Evolutionary conservation across 2,797 vertebrate genomes (phyloP).

Genomic region (Glossophaga mutica): DNA sequence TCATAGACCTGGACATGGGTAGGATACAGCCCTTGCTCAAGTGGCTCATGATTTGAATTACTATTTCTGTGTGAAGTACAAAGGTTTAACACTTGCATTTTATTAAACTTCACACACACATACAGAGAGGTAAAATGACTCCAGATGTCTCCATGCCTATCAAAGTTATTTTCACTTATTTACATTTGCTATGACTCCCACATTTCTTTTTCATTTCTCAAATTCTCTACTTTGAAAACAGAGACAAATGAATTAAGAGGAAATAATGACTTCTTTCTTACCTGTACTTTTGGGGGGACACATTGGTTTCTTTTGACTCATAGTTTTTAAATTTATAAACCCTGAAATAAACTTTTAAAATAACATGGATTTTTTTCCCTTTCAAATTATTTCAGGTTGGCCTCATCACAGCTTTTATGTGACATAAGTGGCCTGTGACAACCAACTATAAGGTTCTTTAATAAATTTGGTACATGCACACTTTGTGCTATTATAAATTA

Average conservation of each 20-base stretch:
- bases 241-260: not conserved
- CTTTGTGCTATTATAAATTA: too few relatives aligned
- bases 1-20: not conserved
- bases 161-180: not conserved
- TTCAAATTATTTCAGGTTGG: not conserved
- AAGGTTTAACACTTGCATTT: not conserved
- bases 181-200: not conserved
- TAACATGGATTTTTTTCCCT: not conserved
- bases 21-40: not conserved
- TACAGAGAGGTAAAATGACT: not conserved
- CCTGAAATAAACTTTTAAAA: constrained; percentile 3
- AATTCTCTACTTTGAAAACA: not conserved
- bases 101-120: not conserved
- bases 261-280: not conserved
- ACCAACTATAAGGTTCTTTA: not conserved
- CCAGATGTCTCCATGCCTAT: not conserved
- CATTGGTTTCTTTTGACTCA: not conserved
- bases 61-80: not conserved
- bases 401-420: not conserved
- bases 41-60: not conserved
- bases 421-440: not conserved
- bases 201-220: not conserved
- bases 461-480: too few relatives aligned
- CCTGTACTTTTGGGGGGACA: not conserved
- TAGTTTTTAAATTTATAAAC: not conserved